These are phyloP conservation scores for Daphoenositta chrysoptera DNA, from an alignment of 2,113 vertebrate species.

Conservation along the genomic window DNA sequence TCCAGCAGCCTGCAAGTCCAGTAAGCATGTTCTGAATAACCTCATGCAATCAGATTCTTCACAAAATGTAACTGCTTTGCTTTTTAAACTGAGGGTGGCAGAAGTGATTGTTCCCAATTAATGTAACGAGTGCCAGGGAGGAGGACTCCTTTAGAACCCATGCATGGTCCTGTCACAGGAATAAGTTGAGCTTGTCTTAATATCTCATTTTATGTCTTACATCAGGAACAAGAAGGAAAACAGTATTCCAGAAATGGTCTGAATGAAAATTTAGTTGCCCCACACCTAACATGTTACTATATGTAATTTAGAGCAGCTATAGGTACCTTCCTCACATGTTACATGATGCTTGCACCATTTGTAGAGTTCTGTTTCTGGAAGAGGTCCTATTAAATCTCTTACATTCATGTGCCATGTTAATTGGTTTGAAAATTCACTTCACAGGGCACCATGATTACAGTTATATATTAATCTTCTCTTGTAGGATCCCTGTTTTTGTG, in stretches of 20 bases:
- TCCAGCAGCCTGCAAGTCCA: not conserved
- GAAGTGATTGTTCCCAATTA: not conserved
- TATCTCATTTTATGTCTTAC: not conserved
- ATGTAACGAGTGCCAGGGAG: not conserved
- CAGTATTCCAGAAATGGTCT: not conserved
- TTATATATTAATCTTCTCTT: not conserved
- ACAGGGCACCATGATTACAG: not conserved
- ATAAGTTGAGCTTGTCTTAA: not conserved
- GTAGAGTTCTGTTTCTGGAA: not conserved
- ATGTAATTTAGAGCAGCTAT: not conserved
- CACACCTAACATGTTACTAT: rapidly evolving
- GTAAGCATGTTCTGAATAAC: not conserved
- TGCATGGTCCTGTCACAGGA: not conserved
- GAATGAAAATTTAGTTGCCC: not conserved
- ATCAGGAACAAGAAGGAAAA: not conserved
- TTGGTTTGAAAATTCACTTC: not conserved
- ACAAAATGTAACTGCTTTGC: not conserved
- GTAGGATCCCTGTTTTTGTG: slow-evolving; percentile 87
- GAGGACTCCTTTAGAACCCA: not conserved
- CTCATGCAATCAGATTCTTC: not conserved
- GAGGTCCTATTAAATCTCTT: not conserved
- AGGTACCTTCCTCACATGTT: not conserved
- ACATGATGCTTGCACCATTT: not conserved
- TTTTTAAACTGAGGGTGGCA: not conserved
- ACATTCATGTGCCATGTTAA: not conserved